These are phyloP conservation scores for Phrynocephalus forsythii DNA, from an alignment of 2,797 vertebrate genomes.

Conservation along the genomic window DNA sequence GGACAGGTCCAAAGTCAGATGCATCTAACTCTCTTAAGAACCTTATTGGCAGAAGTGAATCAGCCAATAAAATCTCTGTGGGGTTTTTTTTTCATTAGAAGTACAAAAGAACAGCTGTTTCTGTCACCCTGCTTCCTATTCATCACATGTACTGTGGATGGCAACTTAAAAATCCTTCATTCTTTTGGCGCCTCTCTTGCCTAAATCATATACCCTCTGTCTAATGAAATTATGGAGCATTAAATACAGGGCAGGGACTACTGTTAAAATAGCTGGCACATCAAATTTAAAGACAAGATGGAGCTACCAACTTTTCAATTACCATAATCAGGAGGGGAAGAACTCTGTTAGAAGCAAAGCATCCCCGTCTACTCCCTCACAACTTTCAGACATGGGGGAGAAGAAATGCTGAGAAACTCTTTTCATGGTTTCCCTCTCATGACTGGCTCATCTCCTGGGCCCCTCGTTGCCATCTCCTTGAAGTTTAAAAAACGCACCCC, in stretches of 20 bases:
- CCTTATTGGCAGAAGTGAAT: background rate
- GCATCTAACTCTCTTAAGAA: background rate
- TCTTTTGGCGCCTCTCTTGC: too few species aligned
- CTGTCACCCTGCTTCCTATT: background rate
- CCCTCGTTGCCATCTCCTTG: background rate
- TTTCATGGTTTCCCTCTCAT: background rate
- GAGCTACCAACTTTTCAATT: background rate
- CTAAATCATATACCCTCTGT: background rate
- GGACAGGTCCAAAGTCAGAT: background rate
- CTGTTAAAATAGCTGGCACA: background rate
- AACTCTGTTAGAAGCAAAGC: background rate
- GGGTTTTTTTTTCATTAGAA: background rate
- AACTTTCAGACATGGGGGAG: too few species aligned
- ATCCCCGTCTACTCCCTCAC: background rate
- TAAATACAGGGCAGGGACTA: background rate
- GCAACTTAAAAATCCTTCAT: background rate
- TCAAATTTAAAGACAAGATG: background rate
- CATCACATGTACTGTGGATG: background rate
- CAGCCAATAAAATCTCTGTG: background rate
- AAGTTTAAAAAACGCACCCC: background rate
- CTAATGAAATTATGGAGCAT: background rate
- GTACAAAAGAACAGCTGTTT: background rate
- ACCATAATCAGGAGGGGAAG: background rate
- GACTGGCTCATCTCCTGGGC: constrained; percentile 40
- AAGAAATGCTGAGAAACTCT: background rate